A percentile compares a stretch with the other conserved stretches of the same genome.
phyloP scores from a whole-genome alignment of 1,140 invertebrate species.

The Pseudomyrmex cubaensis region DNA sequence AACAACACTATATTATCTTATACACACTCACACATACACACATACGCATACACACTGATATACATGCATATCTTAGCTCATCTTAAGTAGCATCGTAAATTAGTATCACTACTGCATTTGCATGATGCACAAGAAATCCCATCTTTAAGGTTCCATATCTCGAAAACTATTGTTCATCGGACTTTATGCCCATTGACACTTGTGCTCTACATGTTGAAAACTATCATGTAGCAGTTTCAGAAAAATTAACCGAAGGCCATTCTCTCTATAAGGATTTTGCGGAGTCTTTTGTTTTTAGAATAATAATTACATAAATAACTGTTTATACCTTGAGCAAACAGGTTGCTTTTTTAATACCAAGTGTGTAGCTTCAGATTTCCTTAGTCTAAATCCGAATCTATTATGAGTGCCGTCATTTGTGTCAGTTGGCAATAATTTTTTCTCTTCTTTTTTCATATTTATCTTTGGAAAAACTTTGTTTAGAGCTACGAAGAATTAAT shows the following conservation, averaged over 20 bases:
- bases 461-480: background rate
- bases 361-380: conserved; percentile 74
- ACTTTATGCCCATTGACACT: no score
- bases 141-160: no score
- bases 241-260: no score
- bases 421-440: conserved; percentile 42
- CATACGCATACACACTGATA: no score
- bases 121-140: background rate
- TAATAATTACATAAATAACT: background rate
- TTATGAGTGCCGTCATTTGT: conserved; percentile 76
- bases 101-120: background rate
- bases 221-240: no score
- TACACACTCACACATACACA: no score
- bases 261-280: no score
- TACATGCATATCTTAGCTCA: no score
- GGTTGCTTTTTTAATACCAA: conserved; percentile 65
- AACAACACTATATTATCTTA: no score
- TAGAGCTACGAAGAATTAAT: background rate
- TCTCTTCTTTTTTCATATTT: background rate
- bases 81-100: no score
- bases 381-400: conserved; percentile 83
- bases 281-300: background rate
- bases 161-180: no score
- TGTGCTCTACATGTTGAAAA: no score
- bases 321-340: conserved; percentile 20